Conservation (phyloP, 2,113 vertebrate species). For the Ahaetulla prasina region DNA sequence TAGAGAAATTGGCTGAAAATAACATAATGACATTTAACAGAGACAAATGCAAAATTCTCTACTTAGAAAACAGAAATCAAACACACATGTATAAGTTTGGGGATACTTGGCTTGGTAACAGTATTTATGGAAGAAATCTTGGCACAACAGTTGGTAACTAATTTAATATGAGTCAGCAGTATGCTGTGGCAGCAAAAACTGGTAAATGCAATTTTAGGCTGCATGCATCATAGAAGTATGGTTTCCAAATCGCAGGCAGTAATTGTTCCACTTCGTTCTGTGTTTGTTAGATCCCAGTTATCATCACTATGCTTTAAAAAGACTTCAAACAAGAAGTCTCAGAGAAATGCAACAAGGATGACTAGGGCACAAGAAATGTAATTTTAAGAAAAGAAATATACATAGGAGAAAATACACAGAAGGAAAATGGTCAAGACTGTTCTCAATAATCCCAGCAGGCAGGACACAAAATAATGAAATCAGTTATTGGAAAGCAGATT, state of each 20-base stretch:
- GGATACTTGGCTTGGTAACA: not conserved
- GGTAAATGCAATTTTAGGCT: not conserved
- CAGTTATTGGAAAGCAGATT: not conserved
- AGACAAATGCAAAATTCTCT: not conserved
- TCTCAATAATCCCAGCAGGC: not conserved
- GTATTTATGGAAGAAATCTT: not conserved
- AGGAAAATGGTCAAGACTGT: not conserved
- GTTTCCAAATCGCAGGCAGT: not conserved
- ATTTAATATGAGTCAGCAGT: not conserved
- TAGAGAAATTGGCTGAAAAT: not conserved
- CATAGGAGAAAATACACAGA: not conserved
- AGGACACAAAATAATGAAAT: not conserved
- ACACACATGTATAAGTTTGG: not conserved
- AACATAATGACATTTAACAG: not conserved
- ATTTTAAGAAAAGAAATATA: not conserved
- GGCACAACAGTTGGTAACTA: not conserved
- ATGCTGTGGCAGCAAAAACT: not conserved
- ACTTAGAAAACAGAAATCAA: not conserved
- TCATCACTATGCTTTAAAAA: not conserved
- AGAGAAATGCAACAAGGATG: not conserved
- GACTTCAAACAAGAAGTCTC: not conserved
- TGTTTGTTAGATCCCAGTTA: not conserved
- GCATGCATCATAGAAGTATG: not conserved
- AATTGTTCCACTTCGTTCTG: not conserved
- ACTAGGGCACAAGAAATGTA: not conserved